Evolutionary conservation across 53 echinoderm and acorn worm species (phyloP), one percentile per base, ranked within the genome.

Genomic region (Apostichopus leukothele): DNA sequence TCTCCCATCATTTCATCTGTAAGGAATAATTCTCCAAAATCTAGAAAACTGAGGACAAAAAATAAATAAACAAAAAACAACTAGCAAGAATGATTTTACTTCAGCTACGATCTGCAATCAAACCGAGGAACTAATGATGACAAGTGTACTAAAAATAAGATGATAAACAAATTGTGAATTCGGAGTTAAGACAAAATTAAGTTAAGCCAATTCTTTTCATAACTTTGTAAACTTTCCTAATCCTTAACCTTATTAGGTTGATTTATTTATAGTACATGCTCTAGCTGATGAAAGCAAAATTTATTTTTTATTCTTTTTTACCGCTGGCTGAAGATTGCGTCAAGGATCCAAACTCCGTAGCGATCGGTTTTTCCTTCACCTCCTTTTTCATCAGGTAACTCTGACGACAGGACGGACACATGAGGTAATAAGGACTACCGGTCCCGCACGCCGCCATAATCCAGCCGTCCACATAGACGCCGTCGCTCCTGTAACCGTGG

Each of bases 401-500:
- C 79, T 94, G 93, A 25, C 99, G 80, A 66, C 98, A 97, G 50
- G 95, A 90, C 22, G 78, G 67, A 83, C 98, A 97, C 91, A 97
- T 94, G 88, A 97, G 90, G 76, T 95, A 97, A 88, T 95, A 97
- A 0, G 98, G 98, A 73, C 92, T 93, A 73, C 98, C 98, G 3
- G 94, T 97, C 52, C 98, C 98, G 60, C 98, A 97, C 5, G 98
- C 94, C 6, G 96, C 99, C 50, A 94, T 96, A 52, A 95, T 94
- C 95, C 99, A 95, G 27, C 95, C 95, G 19, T 92, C 95, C 22
- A 99, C 99, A 73, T 96, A 95, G 26, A 92, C 92, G 13, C 99
- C 99, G 53, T 99, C 96, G 78, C 96, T 96, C 81, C 99, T 94
- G 89, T 96, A 96, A 23, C 99, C 99, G 91, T 93, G 96, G 92